These are phyloP conservation scores for Rhopalosiphum padi DNA, from an alignment of 1,140 invertebrate genomes.

Conservation along the genomic window DNA sequence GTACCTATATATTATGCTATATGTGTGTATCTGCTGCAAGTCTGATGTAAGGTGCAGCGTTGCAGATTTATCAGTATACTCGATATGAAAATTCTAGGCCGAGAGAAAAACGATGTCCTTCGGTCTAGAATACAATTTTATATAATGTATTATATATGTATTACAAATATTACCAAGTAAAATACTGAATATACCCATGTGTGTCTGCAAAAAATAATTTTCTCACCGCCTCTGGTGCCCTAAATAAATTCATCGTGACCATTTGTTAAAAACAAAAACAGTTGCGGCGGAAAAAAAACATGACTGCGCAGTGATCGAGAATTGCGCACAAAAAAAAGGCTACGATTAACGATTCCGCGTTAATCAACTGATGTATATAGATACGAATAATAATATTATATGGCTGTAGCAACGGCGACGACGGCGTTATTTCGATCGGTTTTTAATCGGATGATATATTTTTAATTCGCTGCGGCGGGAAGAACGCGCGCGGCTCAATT, in stretches of 20 bases:
- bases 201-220: not conserved
- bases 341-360: not conserved
- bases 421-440: not conserved
- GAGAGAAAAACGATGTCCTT: no score
- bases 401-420: not conserved
- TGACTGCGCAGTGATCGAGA: not conserved
- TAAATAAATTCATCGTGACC: not conserved
- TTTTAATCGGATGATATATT: conserved; percentile 14
- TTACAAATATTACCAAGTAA: not conserved
- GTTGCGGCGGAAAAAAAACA: not conserved
- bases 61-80: no score
- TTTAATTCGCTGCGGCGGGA: not conserved
- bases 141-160: no score
- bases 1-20: no score
- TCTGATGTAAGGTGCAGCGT: no score
- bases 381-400: not conserved
- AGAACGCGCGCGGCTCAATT: not conserved
- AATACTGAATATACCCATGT: not conserved
- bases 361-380: not conserved
- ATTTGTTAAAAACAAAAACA: not conserved
- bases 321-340: not conserved
- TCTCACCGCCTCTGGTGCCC: not conserved
- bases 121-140: no score
- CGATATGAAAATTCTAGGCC: no score
- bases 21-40: no score